Evolutionary conservation across 2,113 vertebrate genomes (phyloP).

Genomic region (Oryctolagus cuniculus): mOryCun1.1 NC_091449.1:49169001-49169500

Average conservation of each 20-base stretch:
- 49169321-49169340: too few relatives aligned
- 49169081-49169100: background rate
- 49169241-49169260: background rate
- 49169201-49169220: background rate
- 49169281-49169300: background rate
- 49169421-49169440: background rate
- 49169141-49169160: background rate
- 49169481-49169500: background rate
- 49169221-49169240: background rate
- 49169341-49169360: background rate
- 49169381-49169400: background rate
- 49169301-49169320: background rate
- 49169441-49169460: conserved; percentile 5
- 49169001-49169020: background rate
- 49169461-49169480: background rate
- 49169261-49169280: background rate
- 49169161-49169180: background rate
- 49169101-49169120: background rate
- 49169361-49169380: background rate
- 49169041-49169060: background rate
- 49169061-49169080: background rate
- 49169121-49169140: background rate
- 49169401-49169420: background rate
- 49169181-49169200: background rate
- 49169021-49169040: background rate